Evolutionary conservation across 2,113 vertebrate species (phyloP), one percentile per base, ranked within the genome.

Genomic region (Apus apus): DNA sequence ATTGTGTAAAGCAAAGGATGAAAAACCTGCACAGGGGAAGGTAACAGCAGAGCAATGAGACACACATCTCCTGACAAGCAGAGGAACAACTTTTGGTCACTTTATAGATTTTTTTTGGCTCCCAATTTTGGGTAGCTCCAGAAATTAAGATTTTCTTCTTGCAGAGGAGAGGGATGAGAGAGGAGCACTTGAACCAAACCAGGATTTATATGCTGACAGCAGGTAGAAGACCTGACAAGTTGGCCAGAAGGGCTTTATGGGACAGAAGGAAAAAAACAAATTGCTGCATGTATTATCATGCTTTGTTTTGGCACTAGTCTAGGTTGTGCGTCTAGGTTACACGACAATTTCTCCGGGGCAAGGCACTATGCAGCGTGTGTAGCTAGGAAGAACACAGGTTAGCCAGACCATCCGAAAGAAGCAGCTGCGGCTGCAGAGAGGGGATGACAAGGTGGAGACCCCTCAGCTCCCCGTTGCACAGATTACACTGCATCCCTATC

Each of bases 31-130:
- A 64, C 0, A 8, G 53, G 32, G 36, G 34, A 85, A 40, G 15
- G 46, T 34, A 78, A 73, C 38, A 82, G 58, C 30, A 30, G 36
- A 66, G 48, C n/a, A 40, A 17, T 4, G 7, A 85, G 27, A 38
- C 50, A 57, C 0, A 0, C 1, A 3, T 32, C 51, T 70, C 78
- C 60, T 84, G n/a, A 65, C 22, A 74, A 64, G 29, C 13, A 78
- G 65, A 76, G 13, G 27, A 82, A 65, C 16, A 71, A 23, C 16
- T 61, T 51, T 36, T 57, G 43, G 34, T n/a, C 15, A 23, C 51
- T 46, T 34, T 11, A 22, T 17, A 29, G 5, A 11, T 48, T 48
- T 48, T 21, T 64, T 70, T 45, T 50, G 5, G 15, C 25, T 83
- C 74, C 50, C 51, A 4, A 13, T 62, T 67, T 51, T 27, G 48